phyloP scores from a whole-genome alignment of 2,888 invertebrate genomes.

The Cordilura impudica region DNA sequence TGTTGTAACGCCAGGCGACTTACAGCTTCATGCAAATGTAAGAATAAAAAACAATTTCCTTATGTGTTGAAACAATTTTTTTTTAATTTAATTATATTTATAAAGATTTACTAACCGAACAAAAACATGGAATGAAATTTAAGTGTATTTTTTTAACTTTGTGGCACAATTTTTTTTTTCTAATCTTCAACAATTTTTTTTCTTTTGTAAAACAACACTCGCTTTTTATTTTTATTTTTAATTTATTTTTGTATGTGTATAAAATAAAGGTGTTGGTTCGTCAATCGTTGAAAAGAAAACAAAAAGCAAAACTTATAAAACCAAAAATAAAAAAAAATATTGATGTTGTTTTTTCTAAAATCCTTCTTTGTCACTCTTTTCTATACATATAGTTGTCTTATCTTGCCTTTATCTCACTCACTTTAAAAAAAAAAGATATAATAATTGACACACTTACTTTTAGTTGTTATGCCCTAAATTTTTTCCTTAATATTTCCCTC shows the following conservation, averaged over 20 bases:
- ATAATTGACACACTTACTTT: conserved; percentile 10
- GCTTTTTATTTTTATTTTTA: conserved; percentile 4
- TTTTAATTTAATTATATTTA: neutral
- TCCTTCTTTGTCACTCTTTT: conserved; percentile 6
- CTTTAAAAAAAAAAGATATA: neutral
- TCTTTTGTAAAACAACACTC: conserved; percentile 14
- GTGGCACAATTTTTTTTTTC: conserved; percentile 31
- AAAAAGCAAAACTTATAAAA: neutral
- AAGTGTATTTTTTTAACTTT: conserved; percentile 14
- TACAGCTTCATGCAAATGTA: conserved; percentile 77
- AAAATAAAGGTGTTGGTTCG: neutral
- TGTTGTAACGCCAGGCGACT: conserved; percentile 74
- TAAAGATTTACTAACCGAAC: conserved; percentile 60
- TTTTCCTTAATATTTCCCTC: neutral
- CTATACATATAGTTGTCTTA: conserved; percentile 1
- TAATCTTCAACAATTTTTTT: neutral
- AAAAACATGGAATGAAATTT: conserved; percentile 39
- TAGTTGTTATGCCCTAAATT: neutral
- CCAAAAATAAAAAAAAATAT: neutral
- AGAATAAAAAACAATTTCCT: conserved; percentile 69
- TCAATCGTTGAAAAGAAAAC: neutral
- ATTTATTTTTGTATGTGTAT: neutral
- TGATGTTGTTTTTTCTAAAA: conserved; percentile 34
- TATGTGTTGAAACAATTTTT: conserved; percentile 14
- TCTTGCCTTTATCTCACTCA: conserved; percentile 42